Percentiles rank a stretch among this genome's conserved stretches.
Evolutionary conservation across 2,113 vertebrate genomes (phyloP).

Genomic region (Myxocyprinus asiaticus): DNA sequence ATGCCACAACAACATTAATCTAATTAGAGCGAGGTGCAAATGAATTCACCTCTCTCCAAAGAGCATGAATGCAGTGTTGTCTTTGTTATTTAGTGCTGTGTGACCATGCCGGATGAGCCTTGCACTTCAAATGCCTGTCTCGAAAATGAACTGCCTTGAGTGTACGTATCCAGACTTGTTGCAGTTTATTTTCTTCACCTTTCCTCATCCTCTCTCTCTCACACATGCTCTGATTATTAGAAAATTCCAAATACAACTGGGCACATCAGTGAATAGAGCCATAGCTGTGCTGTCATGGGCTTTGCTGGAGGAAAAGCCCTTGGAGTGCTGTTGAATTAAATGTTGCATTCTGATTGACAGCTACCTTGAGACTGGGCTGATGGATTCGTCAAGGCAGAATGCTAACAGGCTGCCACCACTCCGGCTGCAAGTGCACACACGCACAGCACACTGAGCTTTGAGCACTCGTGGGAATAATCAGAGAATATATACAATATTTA

Average conservation of each 20-base stretch:
- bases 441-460: constrained; percentile 20
- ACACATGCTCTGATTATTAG: constrained; percentile 81
- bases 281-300: constrained; percentile 90
- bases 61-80: constrained; percentile 78
- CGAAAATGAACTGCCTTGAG: constrained; percentile 70
- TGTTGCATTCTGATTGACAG: constrained; percentile 96
- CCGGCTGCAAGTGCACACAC: constrained; percentile 63
- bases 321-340: constrained; percentile 90
- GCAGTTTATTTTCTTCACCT: constrained; percentile 61
- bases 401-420: constrained; percentile 78
- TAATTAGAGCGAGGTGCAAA: constrained; percentile 96
- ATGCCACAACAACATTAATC: constrained; percentile 88
- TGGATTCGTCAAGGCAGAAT: constrained; percentile 92
- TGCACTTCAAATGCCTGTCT: constrained; percentile 38
- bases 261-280: constrained; percentile 91
- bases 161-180: constrained; percentile 75
- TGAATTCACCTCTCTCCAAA: constrained; percentile 83
- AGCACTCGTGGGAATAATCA: constrained; percentile 43
- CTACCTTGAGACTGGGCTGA: constrained; percentile 96
- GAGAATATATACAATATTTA: constrained; percentile 59
- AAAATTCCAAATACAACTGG: constrained; percentile 81
- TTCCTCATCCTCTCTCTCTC: constrained; percentile 17
- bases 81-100: constrained; percentile 78
- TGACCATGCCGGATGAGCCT: constrained; percentile 73
- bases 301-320: constrained; percentile 80